Percentiles rank a stretch among this genome's conserved stretches.
These are phyloP conservation scores for Dinoponera quadriceps DNA, from an alignment of 1,140 invertebrate species.

Conservation along the genomic window DNA sequence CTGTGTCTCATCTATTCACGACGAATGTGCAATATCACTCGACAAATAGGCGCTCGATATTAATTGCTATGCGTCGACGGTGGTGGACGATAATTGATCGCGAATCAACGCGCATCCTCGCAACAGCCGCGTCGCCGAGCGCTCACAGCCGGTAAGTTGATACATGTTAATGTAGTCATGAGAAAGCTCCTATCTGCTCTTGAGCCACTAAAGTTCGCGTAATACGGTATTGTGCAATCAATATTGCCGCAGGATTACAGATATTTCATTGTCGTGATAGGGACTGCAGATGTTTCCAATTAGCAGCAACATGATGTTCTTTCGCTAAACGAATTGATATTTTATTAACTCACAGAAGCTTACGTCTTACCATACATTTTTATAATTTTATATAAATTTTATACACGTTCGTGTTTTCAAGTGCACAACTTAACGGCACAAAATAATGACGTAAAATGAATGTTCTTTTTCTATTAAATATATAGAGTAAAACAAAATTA, in stretches of 20 bases:
- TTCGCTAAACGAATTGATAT: not conserved
- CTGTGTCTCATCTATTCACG: not conserved
- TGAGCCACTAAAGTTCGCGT: slow-evolving; percentile 5
- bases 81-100: slow-evolving; percentile 48
- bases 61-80: slow-evolving; percentile 27
- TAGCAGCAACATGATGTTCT: not conserved
- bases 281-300: slow-evolving; percentile 1
- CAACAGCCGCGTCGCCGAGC: not conserved
- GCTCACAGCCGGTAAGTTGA: slow-evolving; percentile 29
- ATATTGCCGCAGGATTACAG: not conserved
- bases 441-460: not conserved
- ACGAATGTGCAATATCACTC: not conserved
- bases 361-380: not conserved
- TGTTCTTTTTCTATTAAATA: not conserved
- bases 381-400: not conserved
- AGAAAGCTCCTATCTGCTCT: slow-evolving; percentile 24
- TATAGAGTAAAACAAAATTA: not conserved
- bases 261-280: not conserved
- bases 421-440: not conserved
- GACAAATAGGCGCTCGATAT: slow-evolving; percentile 8
- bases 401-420: not conserved
- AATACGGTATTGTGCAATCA: not conserved
- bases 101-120: slow-evolving; percentile 15
- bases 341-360: slow-evolving; percentile 5
- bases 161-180: slow-evolving; percentile 9